Conservation (phyloP, 1,140 invertebrate species). For the Helicoverpa zea region DNA sequence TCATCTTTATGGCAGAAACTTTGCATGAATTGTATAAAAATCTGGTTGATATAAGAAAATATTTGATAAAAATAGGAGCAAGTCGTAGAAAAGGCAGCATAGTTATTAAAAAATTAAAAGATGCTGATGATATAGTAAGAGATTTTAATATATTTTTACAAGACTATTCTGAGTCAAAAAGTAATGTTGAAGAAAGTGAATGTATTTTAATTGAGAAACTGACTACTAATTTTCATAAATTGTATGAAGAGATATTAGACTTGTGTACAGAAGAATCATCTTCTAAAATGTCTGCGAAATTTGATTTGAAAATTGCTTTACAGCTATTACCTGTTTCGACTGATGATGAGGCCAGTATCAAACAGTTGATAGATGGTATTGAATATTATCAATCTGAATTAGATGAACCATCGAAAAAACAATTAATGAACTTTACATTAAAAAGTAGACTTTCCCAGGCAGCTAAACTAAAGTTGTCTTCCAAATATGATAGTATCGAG, state of each 20-base stretch:
- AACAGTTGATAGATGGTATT: not conserved
- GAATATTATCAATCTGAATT: conserved; percentile 8
- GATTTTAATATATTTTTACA: not conserved
- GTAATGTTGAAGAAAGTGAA: not conserved
- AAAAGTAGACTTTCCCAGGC: not conserved
- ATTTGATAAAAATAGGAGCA: not conserved
- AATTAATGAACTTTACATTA: conserved; percentile 1
- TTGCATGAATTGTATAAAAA: conserved; percentile 1
- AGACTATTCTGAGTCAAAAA: not conserved
- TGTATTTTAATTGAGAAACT: not conserved
- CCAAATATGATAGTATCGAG: not conserved
- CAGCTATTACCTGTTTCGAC: not conserved
- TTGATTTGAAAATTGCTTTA: conserved; percentile 8
- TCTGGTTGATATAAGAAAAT: not conserved
- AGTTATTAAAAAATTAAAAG: not conserved
- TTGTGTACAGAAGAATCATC: not conserved
- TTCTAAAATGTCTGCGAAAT: not conserved
- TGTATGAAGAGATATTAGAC: not conserved
- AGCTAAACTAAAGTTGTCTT: not conserved
- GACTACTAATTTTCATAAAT: not conserved
- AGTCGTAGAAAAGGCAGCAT: not conserved
- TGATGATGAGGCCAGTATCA: not conserved
- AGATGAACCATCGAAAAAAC: not conserved
- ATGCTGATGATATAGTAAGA: not conserved
- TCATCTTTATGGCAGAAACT: too few species aligned